Evolutionary conservation across 1,140 invertebrate genomes (phyloP), one percentile per base, ranked within the genome.

Genomic region (Cotesia typhae): DNA sequence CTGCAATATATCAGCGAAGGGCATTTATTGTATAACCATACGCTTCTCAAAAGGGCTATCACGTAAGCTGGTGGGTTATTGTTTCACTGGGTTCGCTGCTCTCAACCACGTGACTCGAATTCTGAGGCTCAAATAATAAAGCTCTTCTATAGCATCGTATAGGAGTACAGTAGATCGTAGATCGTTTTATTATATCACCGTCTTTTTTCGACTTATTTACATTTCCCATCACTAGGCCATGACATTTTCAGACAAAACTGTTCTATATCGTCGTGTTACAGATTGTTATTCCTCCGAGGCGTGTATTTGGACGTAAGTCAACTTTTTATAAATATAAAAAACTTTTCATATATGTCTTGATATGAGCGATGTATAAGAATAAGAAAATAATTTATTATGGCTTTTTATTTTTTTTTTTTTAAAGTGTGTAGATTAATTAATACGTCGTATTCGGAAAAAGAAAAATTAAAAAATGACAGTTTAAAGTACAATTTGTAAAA

Each of bases 51-150:
- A 69, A 77, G 65, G 70, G 74, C 59, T 64, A 73, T 79, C 79
- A 80, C 79, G 79, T 80, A 79, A 55, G 47, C 37, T 52, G 68
- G 74, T 6, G 78, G 76, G 73, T 77, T 80, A 79, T 79, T 78
- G 76, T 78, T 80, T 80, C 76, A 67, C 69, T 73, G 66, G 72
- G 6, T 47, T 47, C 72, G 75, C 72, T 67, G 72, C 35, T 28
- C 60, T 47, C 63, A 17, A 73, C 72, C 59, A 73, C 79, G 79
- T 80, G 79, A 80, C 75, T 60, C 59, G 77, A 80, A 80, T 80
- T 77, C 66, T 65, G 51, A 75, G 51, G 65, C 59, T 20, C 14
- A 55, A 41, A 61, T 59, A 63, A 60, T 57, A 63, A 52, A 59
- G 37, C 37, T 57, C 52, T 20, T 4, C 14, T 53, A 7, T 38